Conservation (phyloP, 2,797 vertebrate genomes). For the Mormyrops attenuatus region DNA sequence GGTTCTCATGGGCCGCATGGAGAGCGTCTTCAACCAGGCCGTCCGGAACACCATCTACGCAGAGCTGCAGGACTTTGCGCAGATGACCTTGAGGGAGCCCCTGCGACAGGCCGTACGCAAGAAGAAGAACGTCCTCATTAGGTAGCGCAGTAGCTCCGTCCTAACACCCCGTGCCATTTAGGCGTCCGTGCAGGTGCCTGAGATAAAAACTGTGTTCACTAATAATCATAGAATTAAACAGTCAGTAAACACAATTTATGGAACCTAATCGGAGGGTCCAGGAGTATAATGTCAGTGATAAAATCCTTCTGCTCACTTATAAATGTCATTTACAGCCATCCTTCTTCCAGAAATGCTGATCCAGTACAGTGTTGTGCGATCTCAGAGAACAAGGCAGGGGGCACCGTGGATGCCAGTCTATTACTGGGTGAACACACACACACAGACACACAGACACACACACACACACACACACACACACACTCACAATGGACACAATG, state of each 20-base stretch:
- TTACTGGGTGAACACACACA: neutral
- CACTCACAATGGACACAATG: too few relatives aligned
- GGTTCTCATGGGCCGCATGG: slow-evolving; percentile 98
- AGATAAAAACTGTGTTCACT: neutral
- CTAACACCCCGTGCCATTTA: neutral
- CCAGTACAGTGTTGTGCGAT: neutral
- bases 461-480: neutral
- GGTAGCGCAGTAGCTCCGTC: slow-evolving; percentile 45
- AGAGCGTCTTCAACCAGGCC: slow-evolving; percentile 97
- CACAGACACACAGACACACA: neutral
- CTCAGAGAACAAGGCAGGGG: neutral
- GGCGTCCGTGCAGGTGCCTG: neutral
- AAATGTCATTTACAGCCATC: neutral
- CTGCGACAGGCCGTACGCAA: slow-evolving; percentile 92
- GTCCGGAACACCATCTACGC: slow-evolving; percentile 98
- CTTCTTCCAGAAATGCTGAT: neutral
- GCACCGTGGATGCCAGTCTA: neutral
- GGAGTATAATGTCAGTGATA: neutral
- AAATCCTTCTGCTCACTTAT: neutral
- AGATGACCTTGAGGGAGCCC: slow-evolving; percentile 89
- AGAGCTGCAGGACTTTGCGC: slow-evolving; percentile 94
- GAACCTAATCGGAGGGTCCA: neutral
- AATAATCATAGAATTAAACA: neutral
- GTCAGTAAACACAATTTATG: neutral
- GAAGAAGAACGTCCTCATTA: slow-evolving; percentile 97